A percentile compares a stretch with the other conserved stretches of the same genome.
These are phyloP conservation scores for Dolomedes plantarius DNA, from an alignment of 2,888 invertebrate genomes.

Conservation along the genomic window DNA sequence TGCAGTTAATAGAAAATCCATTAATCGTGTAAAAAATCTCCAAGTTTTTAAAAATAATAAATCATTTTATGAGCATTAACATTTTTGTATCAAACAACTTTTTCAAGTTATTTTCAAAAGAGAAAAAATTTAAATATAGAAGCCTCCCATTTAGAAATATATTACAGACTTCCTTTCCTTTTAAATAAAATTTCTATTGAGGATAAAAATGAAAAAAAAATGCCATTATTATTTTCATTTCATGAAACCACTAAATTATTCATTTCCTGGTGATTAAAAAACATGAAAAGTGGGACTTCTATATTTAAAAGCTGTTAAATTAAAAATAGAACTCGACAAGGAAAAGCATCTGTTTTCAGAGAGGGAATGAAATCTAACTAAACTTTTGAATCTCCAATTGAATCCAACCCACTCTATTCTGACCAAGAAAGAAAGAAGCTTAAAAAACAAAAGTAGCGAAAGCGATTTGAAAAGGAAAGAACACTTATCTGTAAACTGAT, in stretches of 20 bases:
- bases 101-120: too few species aligned
- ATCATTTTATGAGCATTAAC: too few species aligned
- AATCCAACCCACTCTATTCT: background rate
- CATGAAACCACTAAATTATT: constrained; percentile 24
- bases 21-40: too few species aligned
- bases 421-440: constrained; percentile 13
- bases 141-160: too few species aligned
- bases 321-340: constrained; percentile 30
- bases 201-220: background rate
- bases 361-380: too few species aligned
- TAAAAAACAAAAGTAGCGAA: background rate
- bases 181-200: too few species aligned
- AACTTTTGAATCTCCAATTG: background rate
- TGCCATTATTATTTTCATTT: background rate
- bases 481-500: background rate
- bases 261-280: constrained; percentile 27
- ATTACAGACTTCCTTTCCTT: too few species aligned
- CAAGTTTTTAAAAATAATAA: too few species aligned
- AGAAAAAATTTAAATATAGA: too few species aligned
- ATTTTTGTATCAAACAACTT: too few species aligned
- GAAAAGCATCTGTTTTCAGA: constrained; percentile 5
- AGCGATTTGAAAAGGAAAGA: background rate
- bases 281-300: background rate
- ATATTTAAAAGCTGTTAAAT: background rate
- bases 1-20: too few species aligned